phyloP scores from a whole-genome alignment of 2,113 vertebrate species.

The Thamnaconus septentrionalis region DNA sequence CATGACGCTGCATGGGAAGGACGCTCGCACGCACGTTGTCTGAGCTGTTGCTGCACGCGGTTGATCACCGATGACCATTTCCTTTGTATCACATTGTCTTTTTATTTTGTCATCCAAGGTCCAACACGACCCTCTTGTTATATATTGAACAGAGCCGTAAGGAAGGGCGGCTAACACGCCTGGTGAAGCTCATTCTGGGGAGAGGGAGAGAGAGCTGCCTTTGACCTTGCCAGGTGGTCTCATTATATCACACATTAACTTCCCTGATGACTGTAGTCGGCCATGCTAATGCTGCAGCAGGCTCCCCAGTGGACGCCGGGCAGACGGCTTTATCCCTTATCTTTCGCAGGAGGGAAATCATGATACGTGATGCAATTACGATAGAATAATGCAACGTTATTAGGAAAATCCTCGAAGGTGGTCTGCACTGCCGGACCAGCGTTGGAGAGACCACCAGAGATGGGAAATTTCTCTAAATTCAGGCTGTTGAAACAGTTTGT shows the following conservation, averaged over 20 bases:
- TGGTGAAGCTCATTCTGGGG: conserved; percentile 32
- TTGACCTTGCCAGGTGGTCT: conserved; percentile 61
- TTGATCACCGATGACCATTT: no score
- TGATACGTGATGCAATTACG: conserved; percentile 33
- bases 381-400: conserved; percentile 25
- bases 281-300: conserved; percentile 34
- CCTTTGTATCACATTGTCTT: no score
- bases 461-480: no score
- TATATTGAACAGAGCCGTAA: conserved; percentile 11
- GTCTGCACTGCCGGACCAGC: no score
- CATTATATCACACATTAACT: conserved; percentile 61
- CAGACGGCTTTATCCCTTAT: not conserved
- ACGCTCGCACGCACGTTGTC: no score
- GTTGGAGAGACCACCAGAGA: no score
- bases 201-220: conserved; percentile 10
- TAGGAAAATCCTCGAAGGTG: conserved; percentile 11
- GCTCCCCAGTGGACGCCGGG: conserved; percentile 19
- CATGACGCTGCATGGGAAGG: no score
- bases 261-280: conserved; percentile 45
- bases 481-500: no score
- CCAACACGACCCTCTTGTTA: not conserved
- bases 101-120: no score
- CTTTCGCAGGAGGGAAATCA: conserved; percentile 17
- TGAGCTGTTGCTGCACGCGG: no score
- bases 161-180: conserved; percentile 28